phyloP scores from a whole-genome alignment of 2,797 vertebrate species.

The Dendrocincla fuliginosa region DNA sequence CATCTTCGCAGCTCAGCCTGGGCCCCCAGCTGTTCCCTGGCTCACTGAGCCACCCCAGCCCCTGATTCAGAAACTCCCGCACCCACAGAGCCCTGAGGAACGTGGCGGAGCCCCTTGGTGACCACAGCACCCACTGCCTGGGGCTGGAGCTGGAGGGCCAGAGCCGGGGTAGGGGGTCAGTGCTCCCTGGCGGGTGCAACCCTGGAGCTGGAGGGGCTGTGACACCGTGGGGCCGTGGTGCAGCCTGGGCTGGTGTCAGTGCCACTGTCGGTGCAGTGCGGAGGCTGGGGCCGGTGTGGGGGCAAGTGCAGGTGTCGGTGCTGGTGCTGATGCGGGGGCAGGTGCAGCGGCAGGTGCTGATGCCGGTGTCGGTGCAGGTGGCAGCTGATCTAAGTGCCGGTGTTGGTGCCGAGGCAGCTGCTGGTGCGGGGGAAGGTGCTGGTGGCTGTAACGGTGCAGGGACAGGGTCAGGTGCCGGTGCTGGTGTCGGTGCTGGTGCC shows the following conservation, averaged over 20 bases:
- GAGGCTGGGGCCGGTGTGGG: background rate
- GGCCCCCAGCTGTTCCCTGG: background rate
- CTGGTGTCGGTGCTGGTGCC: background rate
- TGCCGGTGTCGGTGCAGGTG: background rate
- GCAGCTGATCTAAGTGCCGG: background rate
- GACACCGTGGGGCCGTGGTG: background rate
- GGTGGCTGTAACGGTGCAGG: background rate
- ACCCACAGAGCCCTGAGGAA: background rate
- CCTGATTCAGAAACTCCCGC: fast-evolving
- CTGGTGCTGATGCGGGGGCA: no score
- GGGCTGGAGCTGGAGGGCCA: background rate
- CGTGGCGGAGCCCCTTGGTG: background rate
- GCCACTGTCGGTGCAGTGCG: background rate
- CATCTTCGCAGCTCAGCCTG: background rate
- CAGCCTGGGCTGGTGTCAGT: background rate
- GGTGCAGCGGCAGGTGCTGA: no score
- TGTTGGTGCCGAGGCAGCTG: background rate
- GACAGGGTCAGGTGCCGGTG: background rate
- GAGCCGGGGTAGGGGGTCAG: background rate
- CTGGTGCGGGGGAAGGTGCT: background rate
- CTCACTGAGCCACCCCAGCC: background rate
- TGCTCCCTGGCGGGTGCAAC: background rate
- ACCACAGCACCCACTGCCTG: background rate
- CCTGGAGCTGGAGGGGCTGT: background rate
- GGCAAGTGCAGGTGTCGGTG: background rate